A percentile compares a stretch with the other conserved stretches of the same genome.
These are phyloP conservation scores for Rutpela maculata DNA, from an alignment of 2,888 invertebrate species.

Conservation along the genomic window DNA sequence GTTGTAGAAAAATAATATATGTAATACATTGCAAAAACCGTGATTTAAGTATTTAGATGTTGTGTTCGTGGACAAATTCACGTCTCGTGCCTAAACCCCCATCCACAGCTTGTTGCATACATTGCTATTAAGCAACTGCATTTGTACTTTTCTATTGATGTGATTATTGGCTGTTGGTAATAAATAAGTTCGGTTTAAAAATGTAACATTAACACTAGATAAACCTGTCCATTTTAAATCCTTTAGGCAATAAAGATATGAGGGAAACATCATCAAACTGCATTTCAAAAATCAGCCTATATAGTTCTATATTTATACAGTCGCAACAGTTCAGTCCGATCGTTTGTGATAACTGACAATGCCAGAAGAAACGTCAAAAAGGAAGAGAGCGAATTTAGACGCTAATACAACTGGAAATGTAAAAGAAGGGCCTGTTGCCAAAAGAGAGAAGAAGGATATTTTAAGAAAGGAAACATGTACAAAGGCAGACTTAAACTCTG, in stretches of 20 bases:
- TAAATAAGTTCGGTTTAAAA: constrained; percentile 34
- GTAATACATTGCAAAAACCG: no score
- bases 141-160: no score
- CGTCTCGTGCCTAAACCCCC: no score
- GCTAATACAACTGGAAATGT: background rate
- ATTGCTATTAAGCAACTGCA: no score
- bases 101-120: no score
- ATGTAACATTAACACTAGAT: constrained; percentile 22
- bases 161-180: background rate
- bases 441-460: constrained; percentile 5
- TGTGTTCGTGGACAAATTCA: no score
- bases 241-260: constrained; percentile 21
- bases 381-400: constrained; percentile 8
- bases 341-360: background rate
- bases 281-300: background rate
- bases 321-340: background rate
- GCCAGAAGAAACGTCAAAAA: constrained; percentile 22
- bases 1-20: no score
- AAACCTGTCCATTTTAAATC: constrained; percentile 31
- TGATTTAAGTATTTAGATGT: no score
- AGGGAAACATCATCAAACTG: background rate
- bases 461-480: background rate
- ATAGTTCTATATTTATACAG: background rate
- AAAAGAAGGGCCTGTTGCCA: background rate
- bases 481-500: background rate